Evolutionary conservation across 2,113 vertebrate species (phyloP).

Genomic region (Clupea harengus): DNA sequence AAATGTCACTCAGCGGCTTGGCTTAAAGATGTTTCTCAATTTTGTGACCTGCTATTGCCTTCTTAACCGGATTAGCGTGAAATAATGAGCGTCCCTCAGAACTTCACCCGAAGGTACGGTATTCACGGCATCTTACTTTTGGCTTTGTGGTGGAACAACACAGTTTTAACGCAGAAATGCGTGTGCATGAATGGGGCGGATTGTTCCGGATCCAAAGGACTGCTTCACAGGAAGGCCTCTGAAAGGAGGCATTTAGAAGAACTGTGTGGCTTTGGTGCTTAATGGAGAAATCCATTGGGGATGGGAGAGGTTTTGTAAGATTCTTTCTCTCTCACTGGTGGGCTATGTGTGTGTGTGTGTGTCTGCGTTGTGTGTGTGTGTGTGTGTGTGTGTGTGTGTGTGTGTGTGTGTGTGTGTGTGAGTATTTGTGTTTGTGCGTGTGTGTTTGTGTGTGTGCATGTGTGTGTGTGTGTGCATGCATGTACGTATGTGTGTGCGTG

Average conservation of each 20-base stretch:
- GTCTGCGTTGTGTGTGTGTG: too few species aligned
- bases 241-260: not conserved
- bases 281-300: not conserved
- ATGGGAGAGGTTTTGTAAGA: not conserved
- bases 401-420: not conserved
- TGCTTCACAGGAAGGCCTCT: not conserved
- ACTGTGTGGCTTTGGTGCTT: not conserved
- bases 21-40: not conserved
- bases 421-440: not conserved
- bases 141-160: not conserved
- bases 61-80: not conserved
- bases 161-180: not conserved
- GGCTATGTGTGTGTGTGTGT: not conserved
- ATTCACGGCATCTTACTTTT: not conserved
- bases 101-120: not conserved
- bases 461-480: not conserved
- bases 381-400: not conserved
- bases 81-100: not conserved
- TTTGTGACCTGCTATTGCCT: not conserved
- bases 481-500: not conserved
- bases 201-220: not conserved
- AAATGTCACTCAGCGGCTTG: not conserved
- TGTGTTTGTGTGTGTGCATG: not conserved
- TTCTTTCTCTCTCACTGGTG: not conserved
- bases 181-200: not conserved